A percentile compares a stretch with the other conserved stretches of the same genome.
These are phyloP conservation scores for Ptilodon capucinus DNA, from an alignment of 2,888 invertebrate species.

Conservation along the genomic window DNA sequence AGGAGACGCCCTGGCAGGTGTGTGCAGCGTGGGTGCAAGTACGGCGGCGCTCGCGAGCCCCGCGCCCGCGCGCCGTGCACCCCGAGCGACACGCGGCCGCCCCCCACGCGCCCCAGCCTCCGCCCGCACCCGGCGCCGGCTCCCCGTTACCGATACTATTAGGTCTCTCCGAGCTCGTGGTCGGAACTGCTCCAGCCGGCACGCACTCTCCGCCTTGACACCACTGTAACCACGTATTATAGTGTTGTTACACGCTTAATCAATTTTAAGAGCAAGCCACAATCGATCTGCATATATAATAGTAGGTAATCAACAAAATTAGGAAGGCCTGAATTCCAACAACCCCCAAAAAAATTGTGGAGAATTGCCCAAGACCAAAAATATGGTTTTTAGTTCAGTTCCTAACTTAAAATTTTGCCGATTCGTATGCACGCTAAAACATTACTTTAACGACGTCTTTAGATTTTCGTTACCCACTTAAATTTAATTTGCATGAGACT, in stretches of 20 bases:
- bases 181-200: conserved; percentile 47
- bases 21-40: conserved; percentile 64
- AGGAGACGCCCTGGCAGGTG: conserved; percentile 84
- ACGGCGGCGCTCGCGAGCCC: conserved; percentile 82
- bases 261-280: neutral
- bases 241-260: neutral
- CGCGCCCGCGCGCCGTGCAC: conserved; percentile 85
- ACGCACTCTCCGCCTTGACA: conserved; percentile 86
- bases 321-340: neutral
- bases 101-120: conserved; percentile 86
- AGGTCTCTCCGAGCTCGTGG: conserved; percentile 57
- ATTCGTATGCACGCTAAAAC: too few relatives aligned
- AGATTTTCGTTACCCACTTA: too few relatives aligned
- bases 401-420: too few relatives aligned
- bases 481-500: too few relatives aligned
- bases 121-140: neutral
- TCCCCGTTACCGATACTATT: conserved; percentile 53
- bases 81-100: conserved; percentile 84
- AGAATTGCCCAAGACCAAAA: too few relatives aligned
- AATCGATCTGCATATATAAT: neutral
- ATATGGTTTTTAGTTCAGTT: too few relatives aligned
- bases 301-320: neutral
- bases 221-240: conserved; percentile 70
- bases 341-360: too few relatives aligned
- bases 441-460: too few relatives aligned